A percentile compares a stretch with the other conserved stretches of the same genome.
These are phyloP conservation scores for Thecocarcelia acutangulata DNA, from an alignment of 2,888 invertebrate species.

Conservation along the genomic window DNA sequence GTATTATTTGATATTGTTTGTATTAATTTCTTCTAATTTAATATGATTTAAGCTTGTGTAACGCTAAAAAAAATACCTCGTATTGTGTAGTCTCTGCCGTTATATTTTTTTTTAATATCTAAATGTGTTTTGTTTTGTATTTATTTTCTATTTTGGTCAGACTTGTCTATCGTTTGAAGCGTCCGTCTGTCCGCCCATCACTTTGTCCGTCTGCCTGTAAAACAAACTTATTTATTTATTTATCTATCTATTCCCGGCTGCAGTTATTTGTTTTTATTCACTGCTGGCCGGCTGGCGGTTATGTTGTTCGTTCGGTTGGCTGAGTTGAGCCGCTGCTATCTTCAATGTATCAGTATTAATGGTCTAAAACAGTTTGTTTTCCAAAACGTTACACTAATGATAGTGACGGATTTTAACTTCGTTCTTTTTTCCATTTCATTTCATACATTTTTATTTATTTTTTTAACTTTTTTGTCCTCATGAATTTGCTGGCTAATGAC, in stretches of 20 bases:
- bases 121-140: conserved; percentile 21
- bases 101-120: conserved; percentile 44
- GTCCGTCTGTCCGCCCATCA: conserved; percentile 20
- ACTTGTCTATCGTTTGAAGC: conserved; percentile 41
- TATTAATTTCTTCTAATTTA: too few species aligned
- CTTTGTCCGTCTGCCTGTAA: conserved; percentile 5
- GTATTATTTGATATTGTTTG: too few species aligned
- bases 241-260: conserved; percentile 24
- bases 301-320: not conserved
- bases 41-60: too few species aligned
- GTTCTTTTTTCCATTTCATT: not conserved
- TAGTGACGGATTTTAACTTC: conserved; percentile 53
- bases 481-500: conserved; percentile 47
- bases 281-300: not conserved
- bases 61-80: too few species aligned
- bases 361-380: conserved; percentile 65
- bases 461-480: conserved; percentile 40
- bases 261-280: conserved; percentile 8
- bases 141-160: conserved; percentile 48
- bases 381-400: conserved; percentile 65
- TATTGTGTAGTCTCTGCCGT: conserved; percentile 47
- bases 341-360: conserved; percentile 59
- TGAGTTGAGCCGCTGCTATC: conserved; percentile 32
- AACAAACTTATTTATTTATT: not conserved
- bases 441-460: too few species aligned